Conservation (phyloP, 64 coral and sea anemone species). For the Actinia equina region DNA sequence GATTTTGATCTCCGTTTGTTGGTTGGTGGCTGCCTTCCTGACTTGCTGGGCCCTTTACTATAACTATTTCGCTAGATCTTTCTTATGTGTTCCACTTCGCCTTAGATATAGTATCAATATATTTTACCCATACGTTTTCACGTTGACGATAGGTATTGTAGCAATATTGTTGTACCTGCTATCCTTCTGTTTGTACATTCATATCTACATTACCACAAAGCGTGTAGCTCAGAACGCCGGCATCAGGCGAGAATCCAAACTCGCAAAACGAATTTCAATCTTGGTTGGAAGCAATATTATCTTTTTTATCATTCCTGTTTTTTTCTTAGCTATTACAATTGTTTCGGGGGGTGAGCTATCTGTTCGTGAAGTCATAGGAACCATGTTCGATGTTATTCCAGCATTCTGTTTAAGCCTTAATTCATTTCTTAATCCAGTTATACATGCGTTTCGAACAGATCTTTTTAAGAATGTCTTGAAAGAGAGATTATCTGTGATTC, state of each 20-base stretch:
- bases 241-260: constrained; percentile 44
- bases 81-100: constrained; percentile 34
- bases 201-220: constrained; percentile 29
- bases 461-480: neutral
- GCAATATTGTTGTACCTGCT: constrained; percentile 19
- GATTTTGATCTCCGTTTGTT: constrained; percentile 9
- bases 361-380: neutral
- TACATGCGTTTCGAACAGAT: neutral
- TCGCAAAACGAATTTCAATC: constrained; percentile 29
- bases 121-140: neutral
- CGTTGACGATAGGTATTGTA: constrained; percentile 4
- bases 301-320: constrained; percentile 9
- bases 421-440: neutral
- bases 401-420: neutral
- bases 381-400: neutral
- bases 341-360: neutral
- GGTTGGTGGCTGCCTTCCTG: constrained; percentile 29
- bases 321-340: neutral
- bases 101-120: neutral
- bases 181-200: constrained; percentile 31
- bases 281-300: constrained; percentile 45
- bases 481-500: neutral
- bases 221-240: constrained; percentile 22
- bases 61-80: constrained; percentile 11
- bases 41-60: constrained; percentile 38